Evolutionary conservation across 2,113 vertebrate genomes (phyloP), one percentile per base, ranked within the genome.

Genomic region (Ursus arctos): DNA sequence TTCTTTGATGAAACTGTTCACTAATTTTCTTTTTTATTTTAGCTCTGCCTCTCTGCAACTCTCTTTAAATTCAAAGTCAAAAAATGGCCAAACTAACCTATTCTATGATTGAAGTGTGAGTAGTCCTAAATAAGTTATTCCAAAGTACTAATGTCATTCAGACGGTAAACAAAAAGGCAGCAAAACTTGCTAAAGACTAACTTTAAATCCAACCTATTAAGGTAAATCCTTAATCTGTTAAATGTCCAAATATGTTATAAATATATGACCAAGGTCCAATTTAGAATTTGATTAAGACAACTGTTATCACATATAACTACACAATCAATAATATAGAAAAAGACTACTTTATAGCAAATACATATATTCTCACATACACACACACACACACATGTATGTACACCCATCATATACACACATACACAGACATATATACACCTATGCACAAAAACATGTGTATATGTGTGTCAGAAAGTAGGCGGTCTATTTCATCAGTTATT

Each of bases 261-360:
- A 83, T 19, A 81, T 71, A 95, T 65, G 15, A 63, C 72, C 92
- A 36, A 90, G 63, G 24, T 13, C 36, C 63, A 80, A 51, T 79
- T 77, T 97, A 6, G 43, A 94, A 88, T 79, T 91, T 91, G 65
- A 91, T 71, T 65, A 76, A 91, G 96, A 80, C 4, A 85, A 83
- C 36, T 36, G 24, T 36, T 91, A 71, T 87, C 55, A 82, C 4
- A 61, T 80, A 15, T 92, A 90, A 67, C 21, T 83, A 80, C 12
- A 57, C 57, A 74, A 80, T 86, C 26, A 89, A 63, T 51, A 90
- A 55, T 79, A 77, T 43, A 4, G 12, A 89, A n/a, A 61, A 93
- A 92, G 14, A 77, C 89, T 90, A 92, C 85, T 87, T 95, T 79
- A 74, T 77, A 61, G 47, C 22, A 94, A 0, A 59, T 19, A 67